Evolutionary conservation across 2,797 vertebrate genomes (phyloP).

Genomic region (Caiman crocodilus): DNA sequence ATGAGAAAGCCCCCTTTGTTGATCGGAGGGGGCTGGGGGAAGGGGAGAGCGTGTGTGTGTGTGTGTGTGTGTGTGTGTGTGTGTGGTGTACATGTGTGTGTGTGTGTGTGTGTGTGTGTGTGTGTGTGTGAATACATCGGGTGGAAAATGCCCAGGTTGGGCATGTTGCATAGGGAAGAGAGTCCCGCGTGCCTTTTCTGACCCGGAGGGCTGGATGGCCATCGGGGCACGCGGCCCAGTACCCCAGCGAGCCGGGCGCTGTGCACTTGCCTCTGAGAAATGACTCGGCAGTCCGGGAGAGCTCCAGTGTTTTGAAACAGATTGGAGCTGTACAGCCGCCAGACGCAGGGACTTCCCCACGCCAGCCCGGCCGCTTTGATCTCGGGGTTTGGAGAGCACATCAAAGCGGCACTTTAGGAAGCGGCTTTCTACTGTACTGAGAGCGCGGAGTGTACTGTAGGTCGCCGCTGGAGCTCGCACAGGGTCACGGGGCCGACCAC

Average conservation of each 20-base stretch:
- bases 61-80: too few species aligned
- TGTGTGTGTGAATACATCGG: slow-evolving; percentile 43
- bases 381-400: neutral
- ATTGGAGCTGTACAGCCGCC: neutral
- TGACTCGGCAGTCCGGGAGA: neutral
- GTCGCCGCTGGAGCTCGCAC: neutral
- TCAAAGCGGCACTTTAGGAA: slow-evolving; percentile 21
- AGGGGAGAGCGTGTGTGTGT: neutral
- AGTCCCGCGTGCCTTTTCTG: neutral
- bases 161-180: neutral
- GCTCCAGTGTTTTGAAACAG: neutral
- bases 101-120: too few species aligned
- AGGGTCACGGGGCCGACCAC: neutral
- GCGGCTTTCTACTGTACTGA: neutral
- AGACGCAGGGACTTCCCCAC: slow-evolving; percentile 1
- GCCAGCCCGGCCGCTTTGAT: neutral
- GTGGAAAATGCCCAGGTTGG: slow-evolving; percentile 29
- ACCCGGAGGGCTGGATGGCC: neutral
- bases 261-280: neutral
- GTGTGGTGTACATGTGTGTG: neutral
- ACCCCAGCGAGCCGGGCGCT: neutral
- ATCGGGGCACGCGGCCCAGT: neutral
- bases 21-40: neutral
- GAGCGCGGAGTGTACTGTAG: neutral
- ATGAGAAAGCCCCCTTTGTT: slow-evolving; percentile 54